phyloP scores from a whole-genome alignment of 2,888 invertebrate genomes.

The Pseudococcus viburni region DNA sequence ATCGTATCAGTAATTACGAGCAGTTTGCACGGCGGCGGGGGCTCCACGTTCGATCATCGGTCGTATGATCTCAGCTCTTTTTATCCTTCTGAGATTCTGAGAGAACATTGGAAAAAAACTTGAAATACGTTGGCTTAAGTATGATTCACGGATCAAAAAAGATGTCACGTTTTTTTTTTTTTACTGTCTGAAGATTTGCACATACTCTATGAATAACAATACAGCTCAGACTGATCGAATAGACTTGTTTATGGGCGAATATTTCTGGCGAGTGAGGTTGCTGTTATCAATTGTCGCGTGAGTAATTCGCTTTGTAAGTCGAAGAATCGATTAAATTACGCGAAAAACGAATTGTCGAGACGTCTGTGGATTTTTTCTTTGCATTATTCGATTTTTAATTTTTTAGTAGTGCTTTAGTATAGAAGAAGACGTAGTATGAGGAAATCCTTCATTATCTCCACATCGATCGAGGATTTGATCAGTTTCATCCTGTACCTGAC shows the following conservation, averaged over 20 bases:
- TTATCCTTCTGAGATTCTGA: not conserved
- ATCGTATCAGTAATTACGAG: constrained; percentile 27
- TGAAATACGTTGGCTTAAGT: not conserved
- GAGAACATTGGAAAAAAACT: not conserved
- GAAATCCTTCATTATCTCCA: constrained; percentile 1
- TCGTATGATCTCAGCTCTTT: not conserved
- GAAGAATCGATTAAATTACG: too few relatives aligned
- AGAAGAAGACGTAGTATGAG: not conserved
- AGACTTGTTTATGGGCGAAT: too few relatives aligned
- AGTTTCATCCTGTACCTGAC: not conserved
- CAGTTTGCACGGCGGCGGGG: not conserved
- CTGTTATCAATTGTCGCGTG: too few relatives aligned
- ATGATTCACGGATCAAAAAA: not conserved
- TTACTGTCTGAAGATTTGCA: too few relatives aligned
- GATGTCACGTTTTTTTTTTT: too few relatives aligned
- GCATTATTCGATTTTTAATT: not conserved
- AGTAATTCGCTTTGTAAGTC: too few relatives aligned
- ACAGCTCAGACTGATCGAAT: too few relatives aligned
- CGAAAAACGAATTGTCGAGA: too few relatives aligned
- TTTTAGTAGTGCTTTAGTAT: not conserved
- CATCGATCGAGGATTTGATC: not conserved
- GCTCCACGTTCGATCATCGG: not conserved
- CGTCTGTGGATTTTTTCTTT: not conserved
- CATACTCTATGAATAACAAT: not conserved
- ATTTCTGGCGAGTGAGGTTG: too few relatives aligned